Base-by-base conservation (phyloP, 2,113 vertebrate genomes). In the Aptenodytes patagonicus region DNA sequence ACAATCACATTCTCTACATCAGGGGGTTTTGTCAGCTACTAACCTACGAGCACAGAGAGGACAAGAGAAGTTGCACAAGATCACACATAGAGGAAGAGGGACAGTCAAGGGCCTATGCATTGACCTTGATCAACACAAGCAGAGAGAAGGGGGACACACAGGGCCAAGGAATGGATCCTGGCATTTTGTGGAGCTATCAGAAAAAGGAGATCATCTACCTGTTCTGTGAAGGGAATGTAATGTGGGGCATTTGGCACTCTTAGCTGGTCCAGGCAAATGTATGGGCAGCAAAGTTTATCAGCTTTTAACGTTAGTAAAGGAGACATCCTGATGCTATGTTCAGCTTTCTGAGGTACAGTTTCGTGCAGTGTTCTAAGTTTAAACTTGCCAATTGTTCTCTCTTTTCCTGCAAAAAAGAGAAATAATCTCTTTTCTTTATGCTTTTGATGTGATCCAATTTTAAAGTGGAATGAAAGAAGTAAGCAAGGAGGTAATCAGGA, bases 41-140 rank as follows among this genome's bases (percentile, higher is more conserved):
- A 68, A 82, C 11, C 14, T 57, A 16, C 0, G 0, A 72, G 29
- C 17, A 42, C 12, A 16, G 10, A 47, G 11, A 87, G 9, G 44
- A 38, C 25, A 76, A 42, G 25, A 76, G 61, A 77, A 69, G 24
- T 13, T 70, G 25, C 19, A 28, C 25, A 81, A 64, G 25, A 31
- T 2, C 0, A 0, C 20, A 47, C 0, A 0, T 0, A 61, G 24
- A 71, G 21, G 19, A 70, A 62, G 15, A 58, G 57, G 46, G 15
- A 65, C 22, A 36, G 25, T 46, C 62, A 83, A 58, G 15, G 25
- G 36, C 21, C 40, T 69, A 65, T 1, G 1, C 17, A 34, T 10
- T 69, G 49, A 79, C 44, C 11, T 87, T 72, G n/a, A 76, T 36
- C 47, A 87, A 62, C 5, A 66, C 22, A 78, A 47, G 28, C 57